phyloP scores from a whole-genome alignment of 1,140 invertebrate genomes.

The Sarcophaga peregrina region DNA sequence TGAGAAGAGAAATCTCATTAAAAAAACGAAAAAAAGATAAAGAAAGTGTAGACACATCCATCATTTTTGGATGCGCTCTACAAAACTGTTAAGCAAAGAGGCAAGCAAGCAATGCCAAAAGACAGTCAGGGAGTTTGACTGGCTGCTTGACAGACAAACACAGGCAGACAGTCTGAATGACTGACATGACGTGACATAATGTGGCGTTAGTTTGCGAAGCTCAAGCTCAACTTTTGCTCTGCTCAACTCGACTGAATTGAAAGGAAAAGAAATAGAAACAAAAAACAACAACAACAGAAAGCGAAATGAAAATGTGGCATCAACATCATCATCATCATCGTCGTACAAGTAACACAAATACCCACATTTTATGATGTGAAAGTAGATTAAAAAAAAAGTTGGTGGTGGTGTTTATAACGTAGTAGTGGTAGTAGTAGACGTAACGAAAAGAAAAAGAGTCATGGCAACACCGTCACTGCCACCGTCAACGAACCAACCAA shows the following conservation, averaged over 20 bases:
- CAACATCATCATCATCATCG: neutral
- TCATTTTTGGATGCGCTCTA: neutral
- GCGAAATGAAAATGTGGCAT: neutral
- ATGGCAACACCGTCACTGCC: no score
- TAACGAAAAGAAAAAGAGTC: no score
- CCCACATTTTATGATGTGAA: constrained; percentile 32
- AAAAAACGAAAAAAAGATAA: neutral
- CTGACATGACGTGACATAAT: neutral
- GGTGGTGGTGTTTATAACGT: neutral
- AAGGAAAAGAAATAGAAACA: no score
- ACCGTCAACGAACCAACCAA: no score
- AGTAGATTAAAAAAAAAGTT: neutral
- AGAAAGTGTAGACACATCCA: constrained; percentile 26
- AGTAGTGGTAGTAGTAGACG: no score
- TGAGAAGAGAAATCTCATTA: neutral
- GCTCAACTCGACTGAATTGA: no score
- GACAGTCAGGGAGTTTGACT: no score
- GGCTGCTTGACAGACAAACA: neutral
- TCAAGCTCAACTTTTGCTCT: neutral
- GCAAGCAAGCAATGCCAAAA: neutral
- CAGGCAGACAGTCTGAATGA: neutral
- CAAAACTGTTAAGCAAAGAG: neutral
- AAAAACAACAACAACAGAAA: neutral
- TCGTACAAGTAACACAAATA: constrained; percentile 35
- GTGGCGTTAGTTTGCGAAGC: neutral